Evolutionary conservation across 2,888 invertebrate genomes (phyloP).

Genomic region (Ceriagrion tenellum): DNA sequence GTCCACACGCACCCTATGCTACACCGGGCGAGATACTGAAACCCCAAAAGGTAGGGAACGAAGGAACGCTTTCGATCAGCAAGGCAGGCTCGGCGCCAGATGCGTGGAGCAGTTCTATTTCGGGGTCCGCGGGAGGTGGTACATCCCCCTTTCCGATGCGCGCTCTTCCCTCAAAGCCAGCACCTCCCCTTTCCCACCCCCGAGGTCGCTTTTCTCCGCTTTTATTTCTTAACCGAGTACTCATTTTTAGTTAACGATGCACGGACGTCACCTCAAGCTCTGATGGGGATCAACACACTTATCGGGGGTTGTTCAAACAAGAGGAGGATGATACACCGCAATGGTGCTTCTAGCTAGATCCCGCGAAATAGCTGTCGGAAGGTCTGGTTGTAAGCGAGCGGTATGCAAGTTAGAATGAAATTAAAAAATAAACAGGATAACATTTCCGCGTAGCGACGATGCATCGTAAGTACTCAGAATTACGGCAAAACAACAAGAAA

Average conservation of each 20-base stretch:
- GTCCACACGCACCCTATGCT: conserved; percentile 55
- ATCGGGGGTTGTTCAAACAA: not conserved
- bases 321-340: not conserved
- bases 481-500: not conserved
- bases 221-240: conserved; percentile 28
- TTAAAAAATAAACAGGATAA: not conserved
- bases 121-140: conserved; percentile 53
- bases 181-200: not conserved
- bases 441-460: not conserved
- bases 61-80: conserved; percentile 63
- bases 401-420: not conserved
- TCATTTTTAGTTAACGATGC: conserved; percentile 16
- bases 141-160: conserved; percentile 12
- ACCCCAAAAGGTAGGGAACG: conserved; percentile 66
- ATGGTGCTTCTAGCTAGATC: not conserved
- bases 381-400: not conserved
- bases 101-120: conserved; percentile 66
- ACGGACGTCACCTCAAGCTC: not conserved
- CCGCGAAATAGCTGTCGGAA: not conserved
- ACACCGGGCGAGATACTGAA: conserved; percentile 62
- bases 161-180: not conserved
- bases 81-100: conserved; percentile 65
- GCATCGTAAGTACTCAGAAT: not conserved
- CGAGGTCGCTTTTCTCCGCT: conserved; percentile 29
- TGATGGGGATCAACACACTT: not conserved